A percentile compares a stretch with the other conserved stretches of the same genome.
Conservation (phyloP, 2,113 vertebrate genomes). For the Tragelaphus strepsiceros region DNA sequence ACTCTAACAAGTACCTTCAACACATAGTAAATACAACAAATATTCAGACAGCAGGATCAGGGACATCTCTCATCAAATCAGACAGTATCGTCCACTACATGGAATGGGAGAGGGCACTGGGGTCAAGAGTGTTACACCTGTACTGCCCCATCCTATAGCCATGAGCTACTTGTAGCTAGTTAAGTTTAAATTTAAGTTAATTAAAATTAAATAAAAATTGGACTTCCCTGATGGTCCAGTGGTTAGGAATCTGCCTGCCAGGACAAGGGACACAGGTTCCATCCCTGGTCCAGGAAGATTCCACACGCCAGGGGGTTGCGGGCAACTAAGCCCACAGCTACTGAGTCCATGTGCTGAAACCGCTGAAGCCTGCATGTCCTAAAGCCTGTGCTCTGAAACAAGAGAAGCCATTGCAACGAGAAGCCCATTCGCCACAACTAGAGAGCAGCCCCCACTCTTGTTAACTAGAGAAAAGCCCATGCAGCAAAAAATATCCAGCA, state of each 20-base stretch:
- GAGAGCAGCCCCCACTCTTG: neutral
- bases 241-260: neutral
- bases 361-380: neutral
- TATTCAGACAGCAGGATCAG: neutral
- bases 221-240: neutral
- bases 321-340: neutral
- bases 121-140: neutral
- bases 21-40: neutral
- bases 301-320: rapidly evolving
- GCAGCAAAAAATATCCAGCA: neutral
- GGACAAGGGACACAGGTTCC: neutral
- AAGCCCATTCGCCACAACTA: neutral
- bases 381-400: neutral
- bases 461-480: neutral
- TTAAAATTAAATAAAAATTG: neutral
- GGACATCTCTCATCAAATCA: neutral
- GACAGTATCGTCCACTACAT: neutral
- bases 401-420: neutral
- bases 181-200: neutral
- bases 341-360: neutral
- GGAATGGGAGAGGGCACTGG: neutral
- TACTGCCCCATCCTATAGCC: neutral
- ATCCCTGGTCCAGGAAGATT: neutral
- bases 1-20: neutral
- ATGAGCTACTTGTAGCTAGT: neutral